Base-by-base conservation (phyloP, 2,888 invertebrate species). In the Phlogophora meticulosa region DNA sequence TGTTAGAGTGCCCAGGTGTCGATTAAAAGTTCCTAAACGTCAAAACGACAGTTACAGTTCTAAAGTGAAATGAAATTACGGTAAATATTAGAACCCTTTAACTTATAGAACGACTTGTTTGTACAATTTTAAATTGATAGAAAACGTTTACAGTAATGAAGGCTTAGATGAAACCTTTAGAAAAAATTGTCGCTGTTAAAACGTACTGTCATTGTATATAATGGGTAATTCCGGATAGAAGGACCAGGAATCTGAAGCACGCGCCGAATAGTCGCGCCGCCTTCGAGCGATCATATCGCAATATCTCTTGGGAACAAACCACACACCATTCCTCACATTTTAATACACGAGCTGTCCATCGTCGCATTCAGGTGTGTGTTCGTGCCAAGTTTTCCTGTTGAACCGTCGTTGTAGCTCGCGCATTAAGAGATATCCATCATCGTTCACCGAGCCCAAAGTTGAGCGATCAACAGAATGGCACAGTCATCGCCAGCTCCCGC, bases 201-300 rank as follows among this genome's bases (percentile, higher is more conserved):
- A 87, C 87, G 92, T 92, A 89, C 81, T 91, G 94, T 95, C 95
- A 95, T 94, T 88, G 91, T 84, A 88, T 78, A 91, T 94, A 95
- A 95, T 95, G 93, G 94, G 90, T 92, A 92, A 94, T 91, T 90
- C 91, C 87, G 89, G 87, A 87, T 86, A 83, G 86, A 81, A 81
- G 85, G 79, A 88, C 83, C 80, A 87, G 91, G 94, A 89, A 94
- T 94, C 89, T 89, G 88, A 94, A 94, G 94, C 95, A 94, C 94
- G 95, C 95, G 94, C 93, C 93, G 89, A 82, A 79, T 83, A 83
- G 91, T 87, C 91, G 93, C 91, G 93, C 91, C 93, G 86, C 76
- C 76, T 76, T 32, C 80, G 78, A 80, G 71, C 84, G 94, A 94
- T 93, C 91, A 88, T 94, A 94, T 94, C 94, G 92, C 92, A 87